Percentiles rank a stretch among this genome's conserved stretches.
These are phyloP conservation scores for Euzophera pinguis DNA, from an alignment of 2,888 invertebrate genomes.

Conservation along the genomic window DNA sequence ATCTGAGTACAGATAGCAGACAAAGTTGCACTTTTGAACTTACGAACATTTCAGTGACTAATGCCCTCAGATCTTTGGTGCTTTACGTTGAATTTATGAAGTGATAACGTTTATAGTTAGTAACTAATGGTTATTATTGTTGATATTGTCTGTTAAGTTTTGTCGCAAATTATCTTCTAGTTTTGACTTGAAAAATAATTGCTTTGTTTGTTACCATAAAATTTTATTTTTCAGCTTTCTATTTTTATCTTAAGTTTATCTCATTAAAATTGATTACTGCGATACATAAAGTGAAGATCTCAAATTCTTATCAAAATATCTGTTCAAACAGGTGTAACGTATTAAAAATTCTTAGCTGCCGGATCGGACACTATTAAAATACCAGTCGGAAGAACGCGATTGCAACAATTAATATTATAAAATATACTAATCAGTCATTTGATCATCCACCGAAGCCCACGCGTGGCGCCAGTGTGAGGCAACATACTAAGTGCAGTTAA, in stretches of 20 bases:
- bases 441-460: slow-evolving; percentile 63
- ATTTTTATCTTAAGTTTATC: slow-evolving; percentile 1
- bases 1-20: slow-evolving; percentile 46
- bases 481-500: slow-evolving; percentile 25
- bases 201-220: not conserved
- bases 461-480: slow-evolving; percentile 55
- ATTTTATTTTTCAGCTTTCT: slow-evolving; percentile 4
- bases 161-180: slow-evolving; percentile 11
- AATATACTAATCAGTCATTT: slow-evolving; percentile 72
- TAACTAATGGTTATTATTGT: slow-evolving; percentile 16
- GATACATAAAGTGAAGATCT: slow-evolving; percentile 6
- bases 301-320: slow-evolving; percentile 9
- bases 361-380: slow-evolving; percentile 37
- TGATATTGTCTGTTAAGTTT: slow-evolving; percentile 11
- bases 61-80: slow-evolving; percentile 47
- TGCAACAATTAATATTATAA: slow-evolving; percentile 69
- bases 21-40: slow-evolving; percentile 60
- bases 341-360: slow-evolving; percentile 2
- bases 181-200: slow-evolving; percentile 5
- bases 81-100: slow-evolving; percentile 38
- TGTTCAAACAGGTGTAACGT: slow-evolving; percentile 10
- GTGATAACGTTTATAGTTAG: slow-evolving; percentile 44
- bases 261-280: not conserved
- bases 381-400: slow-evolving; percentile 43
- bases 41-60: slow-evolving; percentile 48